Conservation (phyloP, 1,140 invertebrate genomes). For the Zaprionus ornatus region DNA sequence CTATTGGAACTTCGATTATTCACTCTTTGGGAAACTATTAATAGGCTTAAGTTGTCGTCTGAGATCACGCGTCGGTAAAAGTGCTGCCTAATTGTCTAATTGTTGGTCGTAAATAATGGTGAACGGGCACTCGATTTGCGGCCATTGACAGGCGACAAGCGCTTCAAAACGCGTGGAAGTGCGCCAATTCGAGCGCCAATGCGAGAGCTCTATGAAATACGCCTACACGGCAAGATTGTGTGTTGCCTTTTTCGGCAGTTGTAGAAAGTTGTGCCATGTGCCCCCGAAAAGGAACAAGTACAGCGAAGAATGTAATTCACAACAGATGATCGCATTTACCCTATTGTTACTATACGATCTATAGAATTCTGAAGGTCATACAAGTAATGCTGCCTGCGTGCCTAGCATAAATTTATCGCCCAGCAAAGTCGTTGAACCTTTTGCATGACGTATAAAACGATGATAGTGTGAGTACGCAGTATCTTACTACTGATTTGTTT, state of each 20-base stretch:
- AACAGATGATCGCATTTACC: constrained; percentile 45
- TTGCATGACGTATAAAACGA: constrained; percentile 45
- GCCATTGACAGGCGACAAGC: constrained; percentile 57
- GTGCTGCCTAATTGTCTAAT: constrained; percentile 66
- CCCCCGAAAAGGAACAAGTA: constrained; percentile 11
- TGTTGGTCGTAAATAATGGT: constrained; percentile 60
- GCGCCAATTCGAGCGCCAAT: constrained; percentile 31
- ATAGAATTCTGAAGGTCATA: constrained; percentile 70
- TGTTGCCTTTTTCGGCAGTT: constrained; percentile 5
- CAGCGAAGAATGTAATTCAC: constrained; percentile 1
- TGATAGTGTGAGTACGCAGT: constrained; percentile 5
- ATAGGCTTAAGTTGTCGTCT: constrained; percentile 62
- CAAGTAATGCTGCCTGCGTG: constrained; percentile 64
- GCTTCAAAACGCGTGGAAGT: constrained; percentile 7
- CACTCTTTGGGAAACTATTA: constrained; percentile 40
- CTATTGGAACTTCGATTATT: constrained; percentile 26
- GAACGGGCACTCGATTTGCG: constrained; percentile 29
- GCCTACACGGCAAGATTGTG: constrained; percentile 33
- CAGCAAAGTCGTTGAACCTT: constrained; percentile 64
- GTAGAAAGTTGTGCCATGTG: constrained; percentile 32
- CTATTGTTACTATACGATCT: constrained; percentile 37
- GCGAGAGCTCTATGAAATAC: constrained; percentile 33
- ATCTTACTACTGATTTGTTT: not conserved
- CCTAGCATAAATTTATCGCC: constrained; percentile 51
- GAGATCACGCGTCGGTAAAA: constrained; percentile 50